Evolutionary conservation across 2,888 invertebrate genomes (phyloP), one percentile per base, ranked within the genome.

Genomic region (Euclidia mi): DNA sequence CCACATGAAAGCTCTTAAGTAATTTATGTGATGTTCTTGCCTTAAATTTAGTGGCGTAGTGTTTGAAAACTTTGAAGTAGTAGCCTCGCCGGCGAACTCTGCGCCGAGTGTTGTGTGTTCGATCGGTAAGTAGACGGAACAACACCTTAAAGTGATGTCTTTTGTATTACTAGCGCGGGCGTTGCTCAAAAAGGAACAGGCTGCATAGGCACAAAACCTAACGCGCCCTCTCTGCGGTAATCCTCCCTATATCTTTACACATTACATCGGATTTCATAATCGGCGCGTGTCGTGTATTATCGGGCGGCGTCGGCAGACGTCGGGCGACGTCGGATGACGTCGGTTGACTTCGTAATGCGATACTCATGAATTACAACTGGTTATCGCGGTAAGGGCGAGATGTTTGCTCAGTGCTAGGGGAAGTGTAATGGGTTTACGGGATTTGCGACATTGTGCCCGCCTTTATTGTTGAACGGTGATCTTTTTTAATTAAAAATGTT

Each of bases 231-330:
- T 85, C 85, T 86, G 41, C 56, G 15, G 11, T 6, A 35, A 11
- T n/a, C 32, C 35, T 49, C 32, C 55, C 56, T 48, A 65, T 76
- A 69, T 71, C 76, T 67, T 69, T 65, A 82, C 78, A 76, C 40
- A 75, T 71, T 71, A 84, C 85, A 87, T 88, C 81, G 77, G 83
- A 90, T 89, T 88, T 90, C 89, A 90, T 89, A 90, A 89, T 84
- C 88, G 84, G 78, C 94, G 91, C 93, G 94, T 93, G 92, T 71
- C 86, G 63, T 82, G 92, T 86, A 92, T 93, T 93, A 94, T 92
- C 92, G 86, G 79, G 52, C 87, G 84, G 60, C 90, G 92, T 76
- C 75, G 79, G 87, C 10, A 38, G 49, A 35, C 70, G 59, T 70
- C 70, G 63, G 49, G 32, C 6, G 15, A n/a, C 35, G 32, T 51